These are phyloP conservation scores for Tetraodon nigroviridis DNA, from an alignment of 2,113 vertebrate species.

Conservation along the genomic window DNA sequence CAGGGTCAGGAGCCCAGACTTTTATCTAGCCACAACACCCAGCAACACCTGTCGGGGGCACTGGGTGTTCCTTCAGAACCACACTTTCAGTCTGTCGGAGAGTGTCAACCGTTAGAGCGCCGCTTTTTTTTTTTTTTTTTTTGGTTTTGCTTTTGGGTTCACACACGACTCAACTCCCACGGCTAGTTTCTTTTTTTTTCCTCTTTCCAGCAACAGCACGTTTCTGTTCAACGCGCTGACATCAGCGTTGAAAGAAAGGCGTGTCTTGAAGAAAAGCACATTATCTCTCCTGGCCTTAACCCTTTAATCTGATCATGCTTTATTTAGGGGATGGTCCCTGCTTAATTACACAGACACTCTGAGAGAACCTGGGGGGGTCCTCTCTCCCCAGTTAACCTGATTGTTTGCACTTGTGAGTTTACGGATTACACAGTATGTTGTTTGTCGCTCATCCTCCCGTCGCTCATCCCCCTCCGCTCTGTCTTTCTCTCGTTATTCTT, in stretches of 20 bases:
- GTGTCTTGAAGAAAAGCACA: slow-evolving; percentile 40
- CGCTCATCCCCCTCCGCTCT: slow-evolving; percentile 16
- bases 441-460: slow-evolving; percentile 27
- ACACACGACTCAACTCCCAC: background rate
- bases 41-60: slow-evolving; percentile 52
- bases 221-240: slow-evolving; percentile 43
- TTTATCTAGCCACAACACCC: slow-evolving; percentile 66
- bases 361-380: too few relatives aligned
- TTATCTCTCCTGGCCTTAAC: slow-evolving; percentile 21
- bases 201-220: slow-evolving; percentile 28
- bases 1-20: slow-evolving; percentile 40
- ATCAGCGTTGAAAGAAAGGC: slow-evolving; percentile 35
- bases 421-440: too few relatives aligned
- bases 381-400: too few relatives aligned
- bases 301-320: background rate
- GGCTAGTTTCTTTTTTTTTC: background rate
- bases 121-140: background rate
- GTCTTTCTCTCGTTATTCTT: slow-evolving; percentile 6
- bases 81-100: background rate
- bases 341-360: too few relatives aligned
- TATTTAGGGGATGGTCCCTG: too few relatives aligned
- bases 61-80: slow-evolving; percentile 39
- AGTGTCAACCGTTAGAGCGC: background rate
- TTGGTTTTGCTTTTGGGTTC: background rate
- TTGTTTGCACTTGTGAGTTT: too few relatives aligned